Evolutionary conservation across 2,113 vertebrate species (phyloP).

Genomic region (Uropsilus gracilis): DNA sequence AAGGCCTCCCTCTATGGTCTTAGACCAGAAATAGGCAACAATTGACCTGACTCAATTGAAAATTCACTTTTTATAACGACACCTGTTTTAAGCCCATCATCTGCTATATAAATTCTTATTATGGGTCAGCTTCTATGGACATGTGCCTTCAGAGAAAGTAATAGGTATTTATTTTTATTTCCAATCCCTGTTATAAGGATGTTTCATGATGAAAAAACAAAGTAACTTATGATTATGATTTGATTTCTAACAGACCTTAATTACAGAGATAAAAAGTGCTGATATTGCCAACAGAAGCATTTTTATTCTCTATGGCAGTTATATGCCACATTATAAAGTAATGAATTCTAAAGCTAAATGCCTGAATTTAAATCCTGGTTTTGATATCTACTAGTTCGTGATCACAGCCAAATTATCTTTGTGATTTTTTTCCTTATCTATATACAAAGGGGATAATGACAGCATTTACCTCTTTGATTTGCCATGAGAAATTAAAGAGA

Average conservation of each 20-base stretch:
- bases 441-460: not conserved
- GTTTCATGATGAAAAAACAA: constrained; percentile 30
- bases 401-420: constrained; percentile 24
- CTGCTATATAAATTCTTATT: not conserved
- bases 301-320: not conserved
- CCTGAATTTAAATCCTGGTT: not conserved
- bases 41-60: not conserved
- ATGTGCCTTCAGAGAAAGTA: constrained; percentile 17
- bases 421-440: not conserved
- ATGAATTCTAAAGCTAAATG: not conserved
- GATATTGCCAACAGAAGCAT: not conserved
- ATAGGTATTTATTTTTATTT: not conserved
- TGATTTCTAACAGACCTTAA: not conserved
- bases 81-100: not conserved
- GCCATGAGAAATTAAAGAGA: not conserved
- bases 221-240: constrained; percentile 4
- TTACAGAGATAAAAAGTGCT: not conserved
- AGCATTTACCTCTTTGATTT: not conserved
- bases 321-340: not conserved
- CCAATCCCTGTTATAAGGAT: not conserved
- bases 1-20: not conserved
- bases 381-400: not conserved
- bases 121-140: not conserved
- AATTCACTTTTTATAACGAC: not conserved
- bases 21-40: not conserved